phyloP scores from a whole-genome alignment of 2,888 invertebrate genomes.

The Abrostola triplasia region DNA sequence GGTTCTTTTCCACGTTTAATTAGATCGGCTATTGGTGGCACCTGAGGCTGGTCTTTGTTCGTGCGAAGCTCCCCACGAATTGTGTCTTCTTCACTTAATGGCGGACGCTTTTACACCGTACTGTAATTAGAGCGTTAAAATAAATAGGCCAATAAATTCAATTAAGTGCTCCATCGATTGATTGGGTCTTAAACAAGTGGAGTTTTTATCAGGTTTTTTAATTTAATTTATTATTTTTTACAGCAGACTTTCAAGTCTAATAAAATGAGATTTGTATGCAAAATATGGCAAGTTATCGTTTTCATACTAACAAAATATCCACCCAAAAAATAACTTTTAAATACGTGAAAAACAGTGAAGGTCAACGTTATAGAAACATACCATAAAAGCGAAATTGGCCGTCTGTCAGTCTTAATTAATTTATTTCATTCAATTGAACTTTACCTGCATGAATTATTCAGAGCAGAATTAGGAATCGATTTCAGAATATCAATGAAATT shows the following conservation, averaged over 20 bases:
- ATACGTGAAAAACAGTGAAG: too few relatives aligned
- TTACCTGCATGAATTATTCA: conserved; percentile 39
- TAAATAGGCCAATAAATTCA: conserved; percentile 13
- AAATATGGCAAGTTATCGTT: too few relatives aligned
- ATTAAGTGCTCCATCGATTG: conserved; percentile 2
- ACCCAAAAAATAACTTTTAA: too few relatives aligned
- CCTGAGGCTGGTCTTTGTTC: conserved; percentile 73
- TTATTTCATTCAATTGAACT: conserved; percentile 28
- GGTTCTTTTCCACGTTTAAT: conserved; percentile 79
- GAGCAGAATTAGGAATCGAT: conserved; percentile 40
- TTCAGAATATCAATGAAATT: conserved; percentile 39
- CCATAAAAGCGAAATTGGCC: not conserved
- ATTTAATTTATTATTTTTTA: too few relatives aligned
- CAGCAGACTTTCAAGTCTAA: too few relatives aligned
- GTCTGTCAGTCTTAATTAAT: conserved; percentile 13
- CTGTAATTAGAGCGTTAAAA: conserved; percentile 42
- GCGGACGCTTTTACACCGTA: conserved; percentile 58
- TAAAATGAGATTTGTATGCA: too few relatives aligned
- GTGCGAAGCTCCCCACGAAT: conserved; percentile 64
- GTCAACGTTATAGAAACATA: too few relatives aligned
- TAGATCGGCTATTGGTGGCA: conserved; percentile 78
- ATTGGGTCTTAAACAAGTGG: not conserved
- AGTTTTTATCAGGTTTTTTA: too few relatives aligned
- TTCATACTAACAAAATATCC: too few relatives aligned
- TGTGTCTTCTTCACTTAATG: conserved; percentile 70